Evolutionary conservation across 2,113 vertebrate species (phyloP).

Genomic region (Nymphicus hollandicus): DNA sequence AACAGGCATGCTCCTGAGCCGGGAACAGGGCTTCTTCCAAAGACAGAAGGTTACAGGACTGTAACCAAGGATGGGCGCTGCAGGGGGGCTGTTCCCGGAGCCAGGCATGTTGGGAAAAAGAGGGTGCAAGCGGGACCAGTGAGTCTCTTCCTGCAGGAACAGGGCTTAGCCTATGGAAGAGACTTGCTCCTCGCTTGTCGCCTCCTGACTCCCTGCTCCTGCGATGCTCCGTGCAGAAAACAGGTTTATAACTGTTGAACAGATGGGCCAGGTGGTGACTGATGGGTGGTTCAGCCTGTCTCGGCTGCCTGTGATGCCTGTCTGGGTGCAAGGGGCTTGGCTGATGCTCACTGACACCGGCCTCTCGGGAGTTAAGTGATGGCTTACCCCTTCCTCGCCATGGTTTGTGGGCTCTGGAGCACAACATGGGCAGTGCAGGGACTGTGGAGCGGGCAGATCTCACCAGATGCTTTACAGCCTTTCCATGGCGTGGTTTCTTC

Average conservation of each 20-base stretch:
- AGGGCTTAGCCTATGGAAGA: background rate
- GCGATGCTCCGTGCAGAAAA: background rate
- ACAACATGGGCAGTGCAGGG: background rate
- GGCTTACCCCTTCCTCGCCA: background rate
- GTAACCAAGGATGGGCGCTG: rapidly evolving
- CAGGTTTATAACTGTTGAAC: background rate
- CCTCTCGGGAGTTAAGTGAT: rapidly evolving
- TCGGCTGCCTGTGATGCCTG: background rate
- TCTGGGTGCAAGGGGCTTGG: background rate
- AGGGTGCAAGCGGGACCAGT: rapidly evolving
- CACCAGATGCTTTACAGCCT: background rate
- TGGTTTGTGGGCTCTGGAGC: background rate
- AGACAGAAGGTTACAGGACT: background rate
- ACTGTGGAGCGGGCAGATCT: background rate
- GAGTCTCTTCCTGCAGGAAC: background rate
- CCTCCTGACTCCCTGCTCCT: background rate
- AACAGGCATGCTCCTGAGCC: background rate
- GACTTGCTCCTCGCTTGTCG: background rate
- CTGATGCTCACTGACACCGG: rapidly evolving
- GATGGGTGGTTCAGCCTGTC: background rate
- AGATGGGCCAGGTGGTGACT: constrained; percentile 14
- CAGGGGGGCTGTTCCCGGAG: rapidly evolving
- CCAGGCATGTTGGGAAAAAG: background rate
- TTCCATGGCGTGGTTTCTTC: background rate
- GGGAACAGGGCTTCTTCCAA: background rate